Evolutionary conservation across 2,797 vertebrate species (phyloP).

Genomic region (Ceyx erithaca): DNA sequence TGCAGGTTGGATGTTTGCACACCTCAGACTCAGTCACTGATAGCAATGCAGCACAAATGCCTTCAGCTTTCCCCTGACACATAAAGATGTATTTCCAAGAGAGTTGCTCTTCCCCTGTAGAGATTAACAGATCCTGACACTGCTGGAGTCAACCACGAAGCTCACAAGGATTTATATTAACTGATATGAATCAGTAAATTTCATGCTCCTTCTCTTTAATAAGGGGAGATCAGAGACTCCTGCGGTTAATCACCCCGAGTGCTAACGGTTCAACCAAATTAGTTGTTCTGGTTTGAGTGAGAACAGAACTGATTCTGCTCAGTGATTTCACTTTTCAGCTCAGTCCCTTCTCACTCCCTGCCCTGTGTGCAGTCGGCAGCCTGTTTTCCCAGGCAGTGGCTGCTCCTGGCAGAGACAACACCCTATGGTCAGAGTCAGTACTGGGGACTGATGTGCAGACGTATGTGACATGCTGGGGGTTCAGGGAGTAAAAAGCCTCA

Average conservation of each 20-base stretch:
- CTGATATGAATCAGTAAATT: conserved; percentile 62
- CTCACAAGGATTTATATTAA: conserved; percentile 58
- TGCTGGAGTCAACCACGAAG: not conserved
- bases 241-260: conserved; percentile 40
- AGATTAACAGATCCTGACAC: not conserved
- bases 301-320: too few species aligned
- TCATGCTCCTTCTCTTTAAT: conserved; percentile 58
- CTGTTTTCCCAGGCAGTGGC: too few species aligned
- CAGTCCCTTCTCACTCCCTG: too few species aligned
- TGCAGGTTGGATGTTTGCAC: not conserved
- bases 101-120: not conserved
- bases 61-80: not conserved
- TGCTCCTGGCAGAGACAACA: too few species aligned
- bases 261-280: conserved; percentile 48
- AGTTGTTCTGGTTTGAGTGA: not conserved
- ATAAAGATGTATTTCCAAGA: not conserved
- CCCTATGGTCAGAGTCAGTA: too few species aligned
- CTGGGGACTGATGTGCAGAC: too few species aligned
- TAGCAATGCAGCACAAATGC: not conserved
- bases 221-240: conserved; percentile 55
- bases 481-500: too few species aligned
- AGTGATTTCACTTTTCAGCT: too few species aligned
- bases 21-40: not conserved
- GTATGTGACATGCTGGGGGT: too few species aligned
- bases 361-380: too few species aligned